Evolutionary conservation across 2,888 invertebrate species (phyloP).

Genomic region (Trissolcus brochymenae): DNA sequence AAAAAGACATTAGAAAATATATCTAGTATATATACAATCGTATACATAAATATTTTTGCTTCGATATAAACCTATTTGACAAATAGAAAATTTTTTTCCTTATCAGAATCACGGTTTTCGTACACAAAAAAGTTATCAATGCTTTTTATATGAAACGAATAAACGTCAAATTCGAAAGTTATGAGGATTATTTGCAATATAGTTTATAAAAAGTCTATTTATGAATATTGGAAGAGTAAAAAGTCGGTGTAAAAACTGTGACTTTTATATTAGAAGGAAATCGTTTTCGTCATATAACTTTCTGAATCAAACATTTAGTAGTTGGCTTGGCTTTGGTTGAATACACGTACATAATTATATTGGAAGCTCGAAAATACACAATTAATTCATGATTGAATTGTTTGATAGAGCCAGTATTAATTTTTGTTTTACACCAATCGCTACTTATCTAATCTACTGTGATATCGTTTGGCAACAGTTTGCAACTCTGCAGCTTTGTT

Average conservation of each 20-base stretch:
- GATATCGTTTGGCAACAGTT: conserved; percentile 71
- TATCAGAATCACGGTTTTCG: conserved; percentile 1
- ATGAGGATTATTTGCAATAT: no score
- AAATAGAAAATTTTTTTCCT: conserved; percentile 28
- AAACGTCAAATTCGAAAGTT: neutral
- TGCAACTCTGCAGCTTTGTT: conserved; percentile 29
- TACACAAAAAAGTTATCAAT: neutral
- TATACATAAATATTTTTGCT: conserved; percentile 42
- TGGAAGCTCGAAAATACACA: conserved; percentile 68
- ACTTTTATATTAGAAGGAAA: neutral
- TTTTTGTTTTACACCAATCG: conserved; percentile 66
- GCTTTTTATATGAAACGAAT: neutral
- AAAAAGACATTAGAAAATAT: conserved; percentile 41
- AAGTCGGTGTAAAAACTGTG: neutral
- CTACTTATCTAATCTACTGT: conserved; percentile 68
- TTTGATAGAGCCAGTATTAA: conserved; percentile 60
- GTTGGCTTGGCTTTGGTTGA: conserved; percentile 56
- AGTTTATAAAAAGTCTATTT: no score
- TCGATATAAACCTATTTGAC: conserved; percentile 23
- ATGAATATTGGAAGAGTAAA: no score
- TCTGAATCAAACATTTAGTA: conserved; percentile 9
- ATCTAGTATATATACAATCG: conserved; percentile 34
- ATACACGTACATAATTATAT: conserved; percentile 62
- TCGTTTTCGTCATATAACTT: conserved; percentile 11
- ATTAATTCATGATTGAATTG: conserved; percentile 59